Evolutionary conservation across 2,113 vertebrate genomes (phyloP).

Genomic region (Odobenus rosmarus): DNA sequence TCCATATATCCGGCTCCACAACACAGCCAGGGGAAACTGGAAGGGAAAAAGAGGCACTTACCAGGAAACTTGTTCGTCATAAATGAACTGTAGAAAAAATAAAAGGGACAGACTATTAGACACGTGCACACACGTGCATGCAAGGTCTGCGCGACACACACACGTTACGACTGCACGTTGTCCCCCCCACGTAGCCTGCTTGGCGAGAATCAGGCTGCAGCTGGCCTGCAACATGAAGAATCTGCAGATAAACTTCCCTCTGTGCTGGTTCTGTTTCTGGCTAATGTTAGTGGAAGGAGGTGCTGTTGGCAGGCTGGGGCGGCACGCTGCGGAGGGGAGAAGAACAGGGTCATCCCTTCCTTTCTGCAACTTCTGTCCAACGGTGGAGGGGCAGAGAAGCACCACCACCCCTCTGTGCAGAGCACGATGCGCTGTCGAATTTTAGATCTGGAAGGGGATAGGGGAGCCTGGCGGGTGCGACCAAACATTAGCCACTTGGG

Average conservation of each 20-base stretch:
- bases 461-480: not conserved
- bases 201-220: no score
- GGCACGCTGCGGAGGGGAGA: no score
- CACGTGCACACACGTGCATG: accelerated
- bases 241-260: not conserved
- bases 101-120: conserved; percentile 74
- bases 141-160: not conserved
- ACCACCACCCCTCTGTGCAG: not conserved
- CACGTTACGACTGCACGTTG: not conserved
- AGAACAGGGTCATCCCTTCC: no score
- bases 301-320: not conserved
- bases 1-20: not conserved
- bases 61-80: conserved; percentile 97
- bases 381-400: not conserved
- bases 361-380: not conserved
- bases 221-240: not conserved
- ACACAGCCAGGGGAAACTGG: not conserved
- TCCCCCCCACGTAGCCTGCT: accelerated
- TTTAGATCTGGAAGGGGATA: not conserved
- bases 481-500: not conserved
- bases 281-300: not conserved
- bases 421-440: not conserved
- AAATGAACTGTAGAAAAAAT: conserved; percentile 93
- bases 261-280: not conserved
- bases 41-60: conserved; percentile 84